Evolutionary conservation across 2,888 invertebrate species (phyloP).

Genomic region (Plebejus argus): DNA sequence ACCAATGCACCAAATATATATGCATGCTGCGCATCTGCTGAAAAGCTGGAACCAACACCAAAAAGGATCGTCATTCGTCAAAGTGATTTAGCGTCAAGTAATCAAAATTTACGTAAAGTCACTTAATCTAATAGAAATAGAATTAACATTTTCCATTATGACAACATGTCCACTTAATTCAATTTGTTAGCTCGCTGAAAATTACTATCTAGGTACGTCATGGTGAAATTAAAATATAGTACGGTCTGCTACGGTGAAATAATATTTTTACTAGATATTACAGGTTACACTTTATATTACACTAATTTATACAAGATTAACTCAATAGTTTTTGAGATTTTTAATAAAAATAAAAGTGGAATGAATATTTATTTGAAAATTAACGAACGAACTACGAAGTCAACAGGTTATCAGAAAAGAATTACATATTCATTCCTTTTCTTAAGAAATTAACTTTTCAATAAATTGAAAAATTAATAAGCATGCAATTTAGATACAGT

Average conservation of each 20-base stretch:
- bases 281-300: too few species aligned
- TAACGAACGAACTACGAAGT: not conserved
- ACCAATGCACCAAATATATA: not conserved
- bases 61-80: not conserved
- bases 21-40: not conserved
- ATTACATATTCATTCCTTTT: not conserved
- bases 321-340: too few species aligned
- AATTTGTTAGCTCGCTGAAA: not conserved
- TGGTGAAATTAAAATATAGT: not conserved
- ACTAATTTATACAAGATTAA: too few species aligned
- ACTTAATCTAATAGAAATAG: not conserved
- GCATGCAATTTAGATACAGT: slow-evolving; percentile 30
- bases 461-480: not conserved
- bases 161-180: not conserved
- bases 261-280: not conserved
- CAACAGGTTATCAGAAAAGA: not conserved
- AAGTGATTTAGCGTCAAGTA: not conserved
- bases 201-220: not conserved
- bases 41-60: not conserved
- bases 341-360: too few species aligned
- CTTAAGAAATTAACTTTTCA: not conserved
- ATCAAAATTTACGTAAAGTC: not conserved
- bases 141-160: not conserved
- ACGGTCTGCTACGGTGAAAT: not conserved
- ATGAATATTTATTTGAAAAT: not conserved